Conservation (phyloP, 2,113 vertebrate genomes). For the Cebidichthys violaceus region DNA sequence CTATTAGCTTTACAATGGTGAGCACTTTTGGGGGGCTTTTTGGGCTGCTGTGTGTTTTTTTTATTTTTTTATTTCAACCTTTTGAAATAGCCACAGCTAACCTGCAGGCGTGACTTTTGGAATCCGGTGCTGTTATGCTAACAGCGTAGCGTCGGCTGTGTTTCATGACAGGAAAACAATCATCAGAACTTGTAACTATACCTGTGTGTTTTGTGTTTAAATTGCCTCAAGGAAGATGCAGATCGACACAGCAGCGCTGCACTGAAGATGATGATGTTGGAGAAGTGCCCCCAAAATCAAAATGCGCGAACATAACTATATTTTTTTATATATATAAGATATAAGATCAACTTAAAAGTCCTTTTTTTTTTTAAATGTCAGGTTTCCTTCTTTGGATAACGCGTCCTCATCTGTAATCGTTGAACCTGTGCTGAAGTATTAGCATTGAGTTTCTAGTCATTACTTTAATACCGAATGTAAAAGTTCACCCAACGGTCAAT, state of each 20-base stretch:
- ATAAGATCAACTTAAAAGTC: not conserved
- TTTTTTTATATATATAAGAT: too few relatives aligned
- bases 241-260: too few relatives aligned
- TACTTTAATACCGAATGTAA: slow-evolving; percentile 7
- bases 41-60: too few relatives aligned
- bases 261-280: too few relatives aligned
- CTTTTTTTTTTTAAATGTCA: slow-evolving; percentile 14
- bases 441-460: slow-evolving; percentile 21
- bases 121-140: not conserved
- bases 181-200: not conserved
- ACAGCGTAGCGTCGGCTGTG: not conserved
- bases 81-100: not conserved
- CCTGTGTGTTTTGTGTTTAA: not conserved
- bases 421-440: slow-evolving; percentile 3
- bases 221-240: not conserved
- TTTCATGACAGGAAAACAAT: not conserved
- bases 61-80: not conserved
- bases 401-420: slow-evolving; percentile 5
- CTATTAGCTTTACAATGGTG: not conserved
- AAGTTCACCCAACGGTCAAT: slow-evolving; percentile 5
- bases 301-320: not conserved
- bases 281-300: not conserved
- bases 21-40: too few relatives aligned
- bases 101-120: not conserved
- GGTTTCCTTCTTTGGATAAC: not conserved